These are phyloP conservation scores for Heliconius ethilla DNA, from an alignment of 2,888 invertebrate species.

Conservation along the genomic window DNA sequence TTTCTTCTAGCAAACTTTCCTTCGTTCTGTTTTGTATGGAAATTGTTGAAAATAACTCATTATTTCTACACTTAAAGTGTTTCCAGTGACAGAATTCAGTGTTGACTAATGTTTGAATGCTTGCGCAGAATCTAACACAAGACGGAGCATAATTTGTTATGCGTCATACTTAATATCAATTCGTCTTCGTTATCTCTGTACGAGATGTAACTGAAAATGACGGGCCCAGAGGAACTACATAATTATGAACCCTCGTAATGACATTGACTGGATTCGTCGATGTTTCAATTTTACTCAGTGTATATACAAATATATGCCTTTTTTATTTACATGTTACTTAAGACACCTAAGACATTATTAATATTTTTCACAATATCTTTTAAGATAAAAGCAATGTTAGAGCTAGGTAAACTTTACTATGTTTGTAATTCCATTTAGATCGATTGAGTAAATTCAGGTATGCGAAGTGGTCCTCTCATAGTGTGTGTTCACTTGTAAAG, in stretches of 20 bases:
- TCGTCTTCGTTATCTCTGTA: slow-evolving; percentile 52
- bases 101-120: slow-evolving; percentile 33
- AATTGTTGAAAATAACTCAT: slow-evolving; percentile 4
- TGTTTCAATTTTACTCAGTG: slow-evolving; percentile 18
- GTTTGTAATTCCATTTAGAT: neutral
- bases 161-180: slow-evolving; percentile 56
- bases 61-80: slow-evolving; percentile 10
- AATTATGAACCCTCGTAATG: slow-evolving; percentile 44
- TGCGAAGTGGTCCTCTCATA: neutral
- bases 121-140: slow-evolving; percentile 30
- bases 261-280: slow-evolving; percentile 17
- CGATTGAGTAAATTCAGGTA: slow-evolving; percentile 7
- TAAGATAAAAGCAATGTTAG: neutral
- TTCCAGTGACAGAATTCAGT: slow-evolving; percentile 13
- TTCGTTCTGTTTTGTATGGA: neutral
- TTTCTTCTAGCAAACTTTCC: neutral
- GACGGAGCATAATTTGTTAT: slow-evolving; percentile 53
- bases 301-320: neutral
- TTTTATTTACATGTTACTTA: neutral
- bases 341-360: neutral
- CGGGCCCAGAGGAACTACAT: slow-evolving; percentile 44
- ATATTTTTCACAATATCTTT: neutral
- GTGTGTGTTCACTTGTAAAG: neutral
- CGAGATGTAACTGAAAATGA: slow-evolving; percentile 49
- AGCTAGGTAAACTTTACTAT: neutral